A percentile compares a stretch with the other conserved stretches of the same genome.
These are phyloP conservation scores for Geopemphigus sp. DNA, from an alignment of 1,140 invertebrate genomes.

Conservation along the genomic window DNA sequence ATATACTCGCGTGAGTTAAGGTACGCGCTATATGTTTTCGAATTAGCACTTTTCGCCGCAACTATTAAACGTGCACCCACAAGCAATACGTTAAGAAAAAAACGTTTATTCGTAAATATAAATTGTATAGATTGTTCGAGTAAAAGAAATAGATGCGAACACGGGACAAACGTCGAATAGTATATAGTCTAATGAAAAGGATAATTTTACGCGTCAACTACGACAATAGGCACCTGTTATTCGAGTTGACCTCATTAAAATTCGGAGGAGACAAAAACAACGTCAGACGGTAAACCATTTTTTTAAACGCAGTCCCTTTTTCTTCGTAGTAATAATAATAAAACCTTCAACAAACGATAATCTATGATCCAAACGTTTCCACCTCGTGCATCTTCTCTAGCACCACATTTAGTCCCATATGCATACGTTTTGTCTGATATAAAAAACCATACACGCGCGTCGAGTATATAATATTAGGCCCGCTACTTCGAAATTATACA, in stretches of 20 bases:
- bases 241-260: slow-evolving; percentile 24
- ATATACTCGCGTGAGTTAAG: no score
- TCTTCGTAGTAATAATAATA: not conserved
- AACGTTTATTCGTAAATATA: slow-evolving; percentile 22
- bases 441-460: not conserved
- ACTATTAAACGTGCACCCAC: no score
- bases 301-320: slow-evolving; percentile 5
- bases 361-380: not conserved
- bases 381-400: not conserved
- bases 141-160: not conserved
- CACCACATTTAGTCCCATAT: not conserved
- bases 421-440: not conserved
- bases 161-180: not conserved
- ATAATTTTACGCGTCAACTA: slow-evolving; percentile 21
- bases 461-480: no score
- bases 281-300: slow-evolving; percentile 8
- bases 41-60: no score
- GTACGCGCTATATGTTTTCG: no score
- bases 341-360: slow-evolving; percentile 17
- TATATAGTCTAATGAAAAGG: not conserved
- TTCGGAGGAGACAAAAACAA: not conserved
- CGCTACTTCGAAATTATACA: no score
- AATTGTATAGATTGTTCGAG: not conserved
- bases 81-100: no score
- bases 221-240: slow-evolving; percentile 40